A percentile compares a stretch with the other conserved stretches of the same genome.
These are phyloP conservation scores for Ryuthela nishihirai DNA, from an alignment of 2,888 invertebrate genomes.

Conservation along the genomic window DNA sequence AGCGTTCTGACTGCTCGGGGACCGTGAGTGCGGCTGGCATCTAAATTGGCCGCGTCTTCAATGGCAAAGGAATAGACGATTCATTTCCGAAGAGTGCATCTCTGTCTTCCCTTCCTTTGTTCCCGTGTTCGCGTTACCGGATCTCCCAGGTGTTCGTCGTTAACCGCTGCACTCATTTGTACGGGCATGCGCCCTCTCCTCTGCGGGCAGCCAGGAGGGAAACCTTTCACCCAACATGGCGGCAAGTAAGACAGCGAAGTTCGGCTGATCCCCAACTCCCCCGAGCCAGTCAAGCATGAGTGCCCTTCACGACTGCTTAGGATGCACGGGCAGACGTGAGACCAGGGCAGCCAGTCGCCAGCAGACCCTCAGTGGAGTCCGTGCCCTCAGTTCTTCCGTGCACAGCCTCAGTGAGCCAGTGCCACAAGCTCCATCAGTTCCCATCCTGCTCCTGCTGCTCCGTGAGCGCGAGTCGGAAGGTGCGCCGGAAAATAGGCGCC, in stretches of 20 bases:
- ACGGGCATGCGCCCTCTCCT: slow-evolving; percentile 32
- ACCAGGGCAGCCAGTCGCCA: slow-evolving; percentile 2
- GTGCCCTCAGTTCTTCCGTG: too few relatives aligned
- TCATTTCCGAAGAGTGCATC: background rate
- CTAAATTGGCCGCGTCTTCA: slow-evolving; percentile 8
- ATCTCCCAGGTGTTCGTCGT: too few relatives aligned
- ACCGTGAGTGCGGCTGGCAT: slow-evolving; percentile 9
- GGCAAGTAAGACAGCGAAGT: too few relatives aligned
- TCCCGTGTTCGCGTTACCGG: background rate
- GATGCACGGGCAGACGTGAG: too few relatives aligned
- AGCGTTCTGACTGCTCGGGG: slow-evolving; percentile 15
- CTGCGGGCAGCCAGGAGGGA: slow-evolving; percentile 16
- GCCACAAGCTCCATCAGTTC: too few relatives aligned
- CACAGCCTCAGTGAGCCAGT: too few relatives aligned
- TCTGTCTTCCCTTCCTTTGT: background rate
- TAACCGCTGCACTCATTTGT: too few relatives aligned
- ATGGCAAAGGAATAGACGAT: slow-evolving; percentile 10
- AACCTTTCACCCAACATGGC: slow-evolving; percentile 25
- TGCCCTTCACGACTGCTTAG: slow-evolving; percentile 19
- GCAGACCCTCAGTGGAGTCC: slow-evolving; percentile 26
- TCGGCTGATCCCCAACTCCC: slow-evolving; percentile 9
- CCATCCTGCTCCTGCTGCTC: too few relatives aligned
- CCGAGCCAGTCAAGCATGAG: slow-evolving; percentile 13
- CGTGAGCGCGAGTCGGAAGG: too few relatives aligned
- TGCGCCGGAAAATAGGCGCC: too few relatives aligned